Conservation (phyloP, 2,797 vertebrate genomes). For the Enteromius viviparus region DNA sequence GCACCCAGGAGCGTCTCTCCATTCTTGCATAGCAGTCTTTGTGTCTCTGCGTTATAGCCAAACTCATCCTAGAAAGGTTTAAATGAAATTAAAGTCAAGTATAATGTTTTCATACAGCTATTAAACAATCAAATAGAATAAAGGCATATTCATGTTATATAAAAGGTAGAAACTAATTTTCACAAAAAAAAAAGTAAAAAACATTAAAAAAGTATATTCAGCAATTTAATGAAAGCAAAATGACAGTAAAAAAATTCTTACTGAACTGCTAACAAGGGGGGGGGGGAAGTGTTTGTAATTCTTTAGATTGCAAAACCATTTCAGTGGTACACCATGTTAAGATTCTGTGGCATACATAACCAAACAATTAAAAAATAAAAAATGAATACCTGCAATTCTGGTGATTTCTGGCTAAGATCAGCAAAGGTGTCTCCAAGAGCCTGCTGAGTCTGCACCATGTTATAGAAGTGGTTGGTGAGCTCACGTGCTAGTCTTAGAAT, state of each 20-base stretch:
- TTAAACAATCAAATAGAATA: background rate
- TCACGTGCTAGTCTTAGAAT: slow-evolving; percentile 87
- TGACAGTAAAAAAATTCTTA: background rate
- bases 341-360: background rate
- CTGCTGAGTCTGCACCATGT: slow-evolving; percentile 94
- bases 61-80: slow-evolving; percentile 88
- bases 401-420: slow-evolving; percentile 98
- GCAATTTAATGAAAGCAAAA: background rate
- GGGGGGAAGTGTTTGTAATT: background rate
- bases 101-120: background rate
- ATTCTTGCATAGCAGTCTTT: slow-evolving; percentile 94
- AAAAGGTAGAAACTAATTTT: background rate
- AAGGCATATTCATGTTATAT: background rate
- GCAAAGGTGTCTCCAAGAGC: slow-evolving; percentile 93
- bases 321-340: background rate
- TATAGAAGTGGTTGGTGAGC: slow-evolving; percentile 89
- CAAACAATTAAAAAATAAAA: background rate
- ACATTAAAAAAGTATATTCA: background rate
- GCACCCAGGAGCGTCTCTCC: slow-evolving; percentile 93
- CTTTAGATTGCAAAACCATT: background rate
- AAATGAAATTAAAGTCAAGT: background rate
- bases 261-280: background rate
- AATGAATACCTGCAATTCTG: slow-evolving; percentile 88
- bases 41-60: slow-evolving; percentile 95
- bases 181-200: too few relatives aligned